Evolutionary conservation across 2,113 vertebrate genomes (phyloP).

Genomic region (Paedocypris sp.): DNA sequence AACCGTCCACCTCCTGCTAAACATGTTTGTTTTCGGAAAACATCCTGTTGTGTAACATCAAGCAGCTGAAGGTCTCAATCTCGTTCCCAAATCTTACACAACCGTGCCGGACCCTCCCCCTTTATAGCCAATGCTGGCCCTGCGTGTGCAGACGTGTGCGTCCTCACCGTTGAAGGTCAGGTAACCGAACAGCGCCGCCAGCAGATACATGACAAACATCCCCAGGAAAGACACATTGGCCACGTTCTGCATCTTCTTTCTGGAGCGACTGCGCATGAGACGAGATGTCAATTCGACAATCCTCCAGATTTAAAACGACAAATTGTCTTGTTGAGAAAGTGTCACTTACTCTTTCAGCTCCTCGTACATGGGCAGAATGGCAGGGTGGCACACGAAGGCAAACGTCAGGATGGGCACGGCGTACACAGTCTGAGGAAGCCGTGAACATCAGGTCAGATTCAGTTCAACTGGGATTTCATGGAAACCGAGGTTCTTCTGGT

Average conservation of each 20-base stretch:
- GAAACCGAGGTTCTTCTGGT: not conserved
- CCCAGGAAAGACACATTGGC: conserved; percentile 92
- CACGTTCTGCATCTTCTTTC: conserved; percentile 86
- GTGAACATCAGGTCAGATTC: not conserved
- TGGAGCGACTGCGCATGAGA: conserved; percentile 70
- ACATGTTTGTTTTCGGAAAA: not conserved
- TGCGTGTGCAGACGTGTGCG: not conserved
- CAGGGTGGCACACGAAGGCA: conserved; percentile 94
- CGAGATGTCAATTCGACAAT: not conserved
- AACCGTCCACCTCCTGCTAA: no score
- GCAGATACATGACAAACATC: conserved; percentile 95
- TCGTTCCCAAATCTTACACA: conserved; percentile 39
- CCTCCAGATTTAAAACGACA: not conserved
- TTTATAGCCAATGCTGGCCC: no score
- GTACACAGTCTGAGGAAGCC: conserved; percentile 76
- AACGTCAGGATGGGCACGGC: conserved; percentile 92
- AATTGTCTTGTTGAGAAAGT: not conserved
- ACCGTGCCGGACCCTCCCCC: conserved; percentile 14
- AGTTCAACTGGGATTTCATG: not conserved
- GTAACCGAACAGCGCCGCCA: conserved; percentile 94
- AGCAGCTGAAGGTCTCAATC: conserved; percentile 2
- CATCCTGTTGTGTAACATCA: conserved; percentile 34
- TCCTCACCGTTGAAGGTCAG: conserved; percentile 86
- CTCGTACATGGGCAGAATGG: conserved; percentile 93
- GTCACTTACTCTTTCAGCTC: conserved; percentile 83